Percentiles rank a stretch among this genome's conserved stretches.
These are phyloP conservation scores for Percina caprodes DNA, from an alignment of 2,113 vertebrate genomes.

Conservation along the genomic window DNA sequence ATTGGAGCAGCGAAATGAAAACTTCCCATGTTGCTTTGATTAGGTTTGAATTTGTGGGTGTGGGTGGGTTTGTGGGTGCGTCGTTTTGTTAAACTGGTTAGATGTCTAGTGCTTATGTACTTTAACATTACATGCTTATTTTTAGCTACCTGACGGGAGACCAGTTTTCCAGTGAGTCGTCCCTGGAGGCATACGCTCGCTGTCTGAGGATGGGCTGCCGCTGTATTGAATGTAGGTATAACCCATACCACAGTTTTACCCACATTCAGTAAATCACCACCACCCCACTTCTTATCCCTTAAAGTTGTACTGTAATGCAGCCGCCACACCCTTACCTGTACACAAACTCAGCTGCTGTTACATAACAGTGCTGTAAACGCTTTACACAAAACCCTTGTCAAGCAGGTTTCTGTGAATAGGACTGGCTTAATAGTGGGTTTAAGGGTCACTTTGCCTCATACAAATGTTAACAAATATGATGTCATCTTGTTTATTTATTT, in stretches of 20 bases:
- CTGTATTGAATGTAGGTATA: constrained; percentile 93
- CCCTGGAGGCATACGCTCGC: constrained; percentile 96
- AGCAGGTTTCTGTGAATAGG: constrained; percentile 57
- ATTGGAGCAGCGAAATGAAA: constrained; percentile 33
- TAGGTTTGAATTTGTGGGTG: constrained; percentile 43
- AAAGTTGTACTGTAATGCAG: constrained; percentile 18
- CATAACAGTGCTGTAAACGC: constrained; percentile 8
- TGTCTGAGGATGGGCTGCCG: constrained; percentile 98
- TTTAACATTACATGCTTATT: constrained; percentile 67
- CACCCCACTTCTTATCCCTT: neutral
- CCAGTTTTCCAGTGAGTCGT: constrained; percentile 98
- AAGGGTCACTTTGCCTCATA: neutral
- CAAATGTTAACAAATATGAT: constrained; percentile 18
- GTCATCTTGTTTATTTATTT: no score
- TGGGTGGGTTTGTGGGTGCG: neutral
- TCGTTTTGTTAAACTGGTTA: constrained; percentile 10
- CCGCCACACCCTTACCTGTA: constrained; percentile 25
- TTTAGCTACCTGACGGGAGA: constrained; percentile 97
- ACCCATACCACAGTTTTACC: constrained; percentile 1
- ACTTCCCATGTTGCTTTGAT: constrained; percentile 60
- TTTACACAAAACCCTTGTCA: constrained; percentile 38
- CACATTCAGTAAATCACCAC: constrained; percentile 15
- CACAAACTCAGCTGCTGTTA: constrained; percentile 27
- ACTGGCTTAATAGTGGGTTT: neutral
- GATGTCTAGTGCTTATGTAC: constrained; percentile 9